Conservation (phyloP, 1,140 invertebrate species). For the Pteromalus puparum region DNA sequence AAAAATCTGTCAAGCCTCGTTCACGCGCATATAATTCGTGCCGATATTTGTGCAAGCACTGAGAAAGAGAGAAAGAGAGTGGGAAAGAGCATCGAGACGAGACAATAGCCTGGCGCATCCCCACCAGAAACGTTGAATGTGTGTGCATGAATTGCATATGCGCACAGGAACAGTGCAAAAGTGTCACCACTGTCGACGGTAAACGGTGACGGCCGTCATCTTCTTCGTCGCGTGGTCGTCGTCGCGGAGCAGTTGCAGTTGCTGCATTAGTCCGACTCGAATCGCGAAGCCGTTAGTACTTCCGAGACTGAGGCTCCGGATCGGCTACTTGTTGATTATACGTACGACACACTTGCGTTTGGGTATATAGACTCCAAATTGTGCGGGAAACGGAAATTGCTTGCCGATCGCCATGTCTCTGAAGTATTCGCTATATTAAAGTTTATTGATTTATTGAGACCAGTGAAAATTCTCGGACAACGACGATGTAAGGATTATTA, state of each 20-base stretch:
- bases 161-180: slow-evolving; percentile 6
- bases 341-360: no score
- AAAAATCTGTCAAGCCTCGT: not conserved
- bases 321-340: no score
- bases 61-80: not conserved
- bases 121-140: slow-evolving; percentile 4
- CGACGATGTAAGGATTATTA: no score
- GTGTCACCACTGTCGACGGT: slow-evolving; percentile 57
- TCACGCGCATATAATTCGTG: not conserved
- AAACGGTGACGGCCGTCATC: slow-evolving; percentile 66
- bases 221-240: slow-evolving; percentile 1
- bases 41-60: not conserved
- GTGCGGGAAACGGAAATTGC: no score
- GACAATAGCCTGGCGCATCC: not conserved
- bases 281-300: slow-evolving; percentile 58
- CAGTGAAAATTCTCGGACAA: no score
- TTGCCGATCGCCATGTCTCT: no score
- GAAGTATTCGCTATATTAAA: no score
- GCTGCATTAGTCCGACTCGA: slow-evolving; percentile 60
- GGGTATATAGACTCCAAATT: no score
- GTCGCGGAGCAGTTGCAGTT: slow-evolving; percentile 37
- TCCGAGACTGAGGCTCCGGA: no score
- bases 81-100: not conserved
- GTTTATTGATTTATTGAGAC: no score
- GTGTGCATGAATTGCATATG: not conserved